Evolutionary conservation across 2,797 vertebrate genomes (phyloP), one percentile per base, ranked within the genome.

Genomic region (Dryobates pubescens): DNA sequence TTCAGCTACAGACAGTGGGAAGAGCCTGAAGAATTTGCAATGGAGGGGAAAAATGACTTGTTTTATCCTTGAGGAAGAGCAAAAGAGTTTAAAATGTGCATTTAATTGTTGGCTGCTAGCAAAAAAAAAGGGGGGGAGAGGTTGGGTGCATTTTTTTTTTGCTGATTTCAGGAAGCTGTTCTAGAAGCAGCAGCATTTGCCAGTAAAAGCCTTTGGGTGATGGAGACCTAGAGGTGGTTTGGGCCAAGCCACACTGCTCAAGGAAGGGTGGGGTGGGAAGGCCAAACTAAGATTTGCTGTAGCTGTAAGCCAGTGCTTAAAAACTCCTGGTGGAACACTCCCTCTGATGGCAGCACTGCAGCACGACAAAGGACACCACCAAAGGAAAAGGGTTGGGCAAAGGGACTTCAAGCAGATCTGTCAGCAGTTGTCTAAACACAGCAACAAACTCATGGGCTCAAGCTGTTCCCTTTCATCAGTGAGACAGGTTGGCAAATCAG

Each of bases 331-430:
- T 17, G 76, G 27, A 30, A 62, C 10, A 7, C 96, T 94, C 97
- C 97, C 97, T 92, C 97, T 95, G 58, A 93, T 23, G 98, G 97
- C 63, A 84, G 13, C 13, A 10, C 79, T 32, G 94, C 86, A 51
- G 88, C 93, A 94, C 56, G 87, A 34, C 18, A 7, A 69, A 32
- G n/a, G 57, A 89, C 92, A 90, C 34, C 49, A 24, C 49, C 36
- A 36, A 38, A 13, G 20, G 47, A 7, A 22, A 69, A 69, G 56
- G 82, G 82, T 16, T 43, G 41, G 79, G 76, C 85, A 84, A 43
- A 51, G 70, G 85, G 58, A 75, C 91, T 86, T 30, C 23, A 41
- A 78, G 93, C 77, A 74, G 72, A 83, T 34, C 77, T 68, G 64
- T 16, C 84, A 94, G 86, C 92, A 34, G 70, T 9, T 78, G 89